A percentile compares a stretch with the other conserved stretches of the same genome.
phyloP scores from a whole-genome alignment of 2,888 invertebrate genomes.

The Beris morrisii region DNA sequence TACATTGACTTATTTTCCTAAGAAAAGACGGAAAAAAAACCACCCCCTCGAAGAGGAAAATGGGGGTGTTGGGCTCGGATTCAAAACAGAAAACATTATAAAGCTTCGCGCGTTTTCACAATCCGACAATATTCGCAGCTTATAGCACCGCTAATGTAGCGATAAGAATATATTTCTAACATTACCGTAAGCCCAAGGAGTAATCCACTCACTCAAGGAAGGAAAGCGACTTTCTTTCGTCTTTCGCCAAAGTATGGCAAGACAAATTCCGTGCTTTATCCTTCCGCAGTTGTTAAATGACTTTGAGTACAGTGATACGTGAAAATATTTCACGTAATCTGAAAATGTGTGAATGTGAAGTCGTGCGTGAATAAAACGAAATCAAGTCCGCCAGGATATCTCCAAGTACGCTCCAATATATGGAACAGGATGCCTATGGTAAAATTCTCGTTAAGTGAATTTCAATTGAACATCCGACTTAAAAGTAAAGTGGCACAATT shows the following conservation, averaged over 20 bases:
- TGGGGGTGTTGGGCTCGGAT: no score
- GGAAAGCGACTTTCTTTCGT: background rate
- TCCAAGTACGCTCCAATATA: no score
- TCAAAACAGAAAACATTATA: background rate
- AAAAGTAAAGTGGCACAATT: constrained; percentile 5
- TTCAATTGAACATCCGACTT: constrained; percentile 32
- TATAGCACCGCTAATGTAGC: constrained; percentile 18
- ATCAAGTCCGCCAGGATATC: no score
- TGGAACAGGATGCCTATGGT: constrained; percentile 13
- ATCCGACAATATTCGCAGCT: constrained; percentile 1
- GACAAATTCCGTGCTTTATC: constrained; percentile 11
- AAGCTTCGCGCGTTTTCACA: background rate
- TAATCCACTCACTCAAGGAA: constrained; percentile 1
- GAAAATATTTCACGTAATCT: constrained; percentile 24
- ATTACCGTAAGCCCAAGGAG: constrained; percentile 14
- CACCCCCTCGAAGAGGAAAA: background rate
- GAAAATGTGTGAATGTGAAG: background rate
- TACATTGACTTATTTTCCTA: background rate
- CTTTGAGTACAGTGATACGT: constrained; percentile 20
- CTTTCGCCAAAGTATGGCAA: background rate
- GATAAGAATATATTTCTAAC: constrained; percentile 22
- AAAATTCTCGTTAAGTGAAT: constrained; percentile 16
- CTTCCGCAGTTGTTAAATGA: constrained; percentile 21
- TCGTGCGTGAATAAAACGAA: background rate
- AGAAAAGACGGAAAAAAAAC: background rate